phyloP scores from a whole-genome alignment of 2,888 invertebrate genomes.

The Zootermopsis nevadensis region DNA sequence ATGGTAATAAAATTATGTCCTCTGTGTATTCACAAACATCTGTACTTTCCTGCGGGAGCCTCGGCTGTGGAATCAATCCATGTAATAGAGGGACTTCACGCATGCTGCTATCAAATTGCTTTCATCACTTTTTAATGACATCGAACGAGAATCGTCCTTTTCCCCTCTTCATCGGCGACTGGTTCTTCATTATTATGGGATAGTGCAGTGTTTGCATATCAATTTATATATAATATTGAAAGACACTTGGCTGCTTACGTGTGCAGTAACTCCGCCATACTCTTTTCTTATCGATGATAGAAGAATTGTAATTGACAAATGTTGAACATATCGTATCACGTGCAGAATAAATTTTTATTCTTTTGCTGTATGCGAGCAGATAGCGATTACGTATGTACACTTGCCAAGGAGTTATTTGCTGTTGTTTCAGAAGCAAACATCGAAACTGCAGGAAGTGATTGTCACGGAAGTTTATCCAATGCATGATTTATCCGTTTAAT shows the following conservation, averaged over 20 bases:
- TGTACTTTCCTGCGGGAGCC: not conserved
- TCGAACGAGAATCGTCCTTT: not conserved
- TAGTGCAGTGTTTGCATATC: not conserved
- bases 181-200: not conserved
- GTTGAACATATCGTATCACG: not conserved
- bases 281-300: not conserved
- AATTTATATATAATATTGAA: conserved; percentile 16
- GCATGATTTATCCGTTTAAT: no score
- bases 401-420: no score
- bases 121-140: conserved; percentile 19
- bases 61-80: not conserved
- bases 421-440: no score
- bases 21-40: conserved; percentile 4
- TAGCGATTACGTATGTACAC: no score
- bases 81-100: not conserved
- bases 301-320: not conserved
- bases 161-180: not conserved
- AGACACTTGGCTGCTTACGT: not conserved
- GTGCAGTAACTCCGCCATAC: not conserved
- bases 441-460: no score
- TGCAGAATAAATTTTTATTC: not conserved
- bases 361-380: not conserved
- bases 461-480: no score
- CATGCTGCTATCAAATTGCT: not conserved
- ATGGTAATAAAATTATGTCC: not conserved